Conservation (phyloP, 92 coral and sea anemone species). For the Epizoanthus fatuus region DNA sequence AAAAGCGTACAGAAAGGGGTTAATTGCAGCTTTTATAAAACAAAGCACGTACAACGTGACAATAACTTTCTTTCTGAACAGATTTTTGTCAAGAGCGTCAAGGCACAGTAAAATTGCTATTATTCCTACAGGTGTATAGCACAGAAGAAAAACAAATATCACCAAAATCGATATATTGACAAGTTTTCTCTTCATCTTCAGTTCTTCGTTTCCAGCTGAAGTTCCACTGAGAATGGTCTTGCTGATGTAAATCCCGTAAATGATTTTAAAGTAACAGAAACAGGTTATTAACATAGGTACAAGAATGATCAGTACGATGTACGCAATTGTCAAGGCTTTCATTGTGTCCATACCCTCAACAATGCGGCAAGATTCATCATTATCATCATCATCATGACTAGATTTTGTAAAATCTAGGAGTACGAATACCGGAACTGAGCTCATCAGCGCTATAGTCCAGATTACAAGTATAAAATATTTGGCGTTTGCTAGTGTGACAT, state of each 20-base stretch:
- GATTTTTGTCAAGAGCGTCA: not conserved
- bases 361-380: not conserved
- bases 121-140: not conserved
- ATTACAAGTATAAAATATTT: not conserved
- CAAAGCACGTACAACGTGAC: not conserved
- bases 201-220: not conserved
- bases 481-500: not conserved
- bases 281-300: not conserved
- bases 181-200: not conserved
- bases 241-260: slow-evolving; percentile 9
- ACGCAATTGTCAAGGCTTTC: not conserved
- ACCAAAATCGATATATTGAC: not conserved
- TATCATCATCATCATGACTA: too few species aligned
- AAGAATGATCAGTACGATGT: not conserved
- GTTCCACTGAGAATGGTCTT: not conserved
- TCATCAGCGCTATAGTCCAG: not conserved
- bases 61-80: not conserved
- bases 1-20: slow-evolving; percentile 28
- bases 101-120: not conserved
- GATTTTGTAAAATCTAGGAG: not conserved
- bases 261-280: not conserved
- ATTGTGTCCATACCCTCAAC: not conserved
- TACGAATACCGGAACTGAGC: not conserved
- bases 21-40: not conserved
- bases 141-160: not conserved